phyloP scores from a whole-genome alignment of 2,797 vertebrate species.

The Hoplostethus atlanticus region DNA sequence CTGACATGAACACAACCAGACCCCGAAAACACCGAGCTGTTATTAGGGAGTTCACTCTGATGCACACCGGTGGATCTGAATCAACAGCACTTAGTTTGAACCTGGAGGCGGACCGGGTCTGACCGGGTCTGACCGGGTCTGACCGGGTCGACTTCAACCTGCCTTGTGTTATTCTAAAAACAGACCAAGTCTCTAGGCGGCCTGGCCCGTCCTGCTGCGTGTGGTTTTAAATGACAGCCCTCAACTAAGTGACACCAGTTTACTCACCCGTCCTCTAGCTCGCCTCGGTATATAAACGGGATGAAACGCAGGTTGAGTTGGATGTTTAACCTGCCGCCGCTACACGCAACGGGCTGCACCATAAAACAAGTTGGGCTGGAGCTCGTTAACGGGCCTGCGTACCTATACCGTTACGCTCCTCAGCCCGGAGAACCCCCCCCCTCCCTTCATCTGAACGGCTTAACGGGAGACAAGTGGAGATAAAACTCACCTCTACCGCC shows the following conservation, averaged over 20 bases:
- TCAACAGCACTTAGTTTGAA: too few species aligned
- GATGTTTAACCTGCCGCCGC: constrained; percentile 5
- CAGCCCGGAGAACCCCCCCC: constrained; percentile 21
- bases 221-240: constrained; percentile 42
- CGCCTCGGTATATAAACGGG: too few species aligned
- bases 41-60: too few species aligned
- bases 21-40: background rate
- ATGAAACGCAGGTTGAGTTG: background rate
- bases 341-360: background rate
- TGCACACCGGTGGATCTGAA: too few species aligned
- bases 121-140: too few species aligned
- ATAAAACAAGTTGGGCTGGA: constrained; percentile 11
- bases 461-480: constrained; percentile 40
- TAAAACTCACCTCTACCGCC: constrained; percentile 66
- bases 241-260: constrained; percentile 35
- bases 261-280: constrained; percentile 59
- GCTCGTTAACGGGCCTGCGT: constrained; percentile 15
- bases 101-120: too few species aligned
- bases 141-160: too few species aligned
- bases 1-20: background rate
- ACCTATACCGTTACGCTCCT: background rate
- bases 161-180: too few species aligned
- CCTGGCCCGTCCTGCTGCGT: constrained; percentile 45
- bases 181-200: too few species aligned
- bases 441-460: constrained; percentile 34